Base-by-base conservation (phyloP, 2,113 vertebrate genomes). In the Sarotherodon lohbergeri region DNA sequence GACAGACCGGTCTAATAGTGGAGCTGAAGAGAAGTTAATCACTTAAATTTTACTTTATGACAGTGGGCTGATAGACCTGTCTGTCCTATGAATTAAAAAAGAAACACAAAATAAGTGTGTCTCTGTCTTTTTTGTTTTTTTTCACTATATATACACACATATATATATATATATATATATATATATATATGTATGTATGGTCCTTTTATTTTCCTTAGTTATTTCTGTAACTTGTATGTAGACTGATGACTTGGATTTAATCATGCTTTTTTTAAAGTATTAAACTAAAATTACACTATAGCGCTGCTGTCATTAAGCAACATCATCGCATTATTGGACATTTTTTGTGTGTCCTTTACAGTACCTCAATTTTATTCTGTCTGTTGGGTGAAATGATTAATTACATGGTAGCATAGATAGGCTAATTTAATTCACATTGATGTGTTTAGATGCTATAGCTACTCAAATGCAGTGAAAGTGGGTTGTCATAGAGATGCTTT, bases 401-500 rank as follows among this genome's bases (percentile, higher is more conserved):
- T 82, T 66, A 27, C 50, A 73, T 12, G 55, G 8, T 22, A 22
- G 6, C 56, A 55, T 19, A 55, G 8, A 80, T 14, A 6, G 48
- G 52, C 9, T 84, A 39, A 90, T 90, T 87, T 6, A 86, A 76
- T 83, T 81, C 12, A 43, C 55, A 79, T 46, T 68, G 32, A 80
- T 89, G 68, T 88, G 59, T 86, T 85, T 63, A 63, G 79, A 87
- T 86, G 68, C 89, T 84, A 29, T 76, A 55, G 54, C 84, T 81
- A 84, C 29, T 61, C 39, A 52, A 48, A 59, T 84, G 8, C 71
- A 52, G 61, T 61, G 29, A 32, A 84, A 86, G 36, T 84, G 84
- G 59, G 91, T 91, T 91, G 88, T 91, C 88, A 91, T 89, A 85
- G 86, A 29, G 66, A 93, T 90, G 46, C 27, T 73, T 56, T 88